Evolutionary conservation across 2,113 vertebrate genomes (phyloP), one percentile per base, ranked within the genome.

Genomic region (Gymnocephalus cernua): DNA sequence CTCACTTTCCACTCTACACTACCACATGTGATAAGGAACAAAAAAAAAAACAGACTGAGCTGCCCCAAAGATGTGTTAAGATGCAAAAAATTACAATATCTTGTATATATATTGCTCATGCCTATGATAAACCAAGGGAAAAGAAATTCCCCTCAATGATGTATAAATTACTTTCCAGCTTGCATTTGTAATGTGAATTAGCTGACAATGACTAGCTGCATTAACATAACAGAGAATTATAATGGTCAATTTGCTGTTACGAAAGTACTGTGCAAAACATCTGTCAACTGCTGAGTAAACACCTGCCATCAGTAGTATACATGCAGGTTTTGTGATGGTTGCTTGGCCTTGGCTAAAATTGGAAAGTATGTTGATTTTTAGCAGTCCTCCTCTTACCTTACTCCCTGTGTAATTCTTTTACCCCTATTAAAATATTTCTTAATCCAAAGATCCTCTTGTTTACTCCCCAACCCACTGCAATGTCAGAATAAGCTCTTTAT

Each of bases 201-300:
- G 47, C 38, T 35, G 32, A 57, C 16, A 27, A 14, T 77, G n/a
- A 21, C 38, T 51, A 18, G 18, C 19, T 38, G 11, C 13, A 57
- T 61, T 44, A 15, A 75, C 10, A 64, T 27, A n/a, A 18, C 2
- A 25, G 8, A 64, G 18, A 80, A 67, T 3, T 38, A 19, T 68
- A 78, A 74, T 29, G 21, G 14, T 51, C n/a, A 5, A 21, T 66
- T 71, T 23, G 35, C 50, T 59, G 35, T 48, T 66, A 65, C 9
- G n/a, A 69, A 69, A 78, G 12, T 18, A 70, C 25, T 54, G 14
- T 11, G 29, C 29, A 64, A 72, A 86, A 85, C 69, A 85, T 83
- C 81, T 59, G 62, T 68, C 74, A 67, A 25, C 19, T 87, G 44
- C 81, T 79, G 51, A 51, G 61, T 67, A 86, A 86, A 73, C 69